phyloP scores from a whole-genome alignment of 2,888 invertebrate genomes.

The Parasteatoda lunata region DNA sequence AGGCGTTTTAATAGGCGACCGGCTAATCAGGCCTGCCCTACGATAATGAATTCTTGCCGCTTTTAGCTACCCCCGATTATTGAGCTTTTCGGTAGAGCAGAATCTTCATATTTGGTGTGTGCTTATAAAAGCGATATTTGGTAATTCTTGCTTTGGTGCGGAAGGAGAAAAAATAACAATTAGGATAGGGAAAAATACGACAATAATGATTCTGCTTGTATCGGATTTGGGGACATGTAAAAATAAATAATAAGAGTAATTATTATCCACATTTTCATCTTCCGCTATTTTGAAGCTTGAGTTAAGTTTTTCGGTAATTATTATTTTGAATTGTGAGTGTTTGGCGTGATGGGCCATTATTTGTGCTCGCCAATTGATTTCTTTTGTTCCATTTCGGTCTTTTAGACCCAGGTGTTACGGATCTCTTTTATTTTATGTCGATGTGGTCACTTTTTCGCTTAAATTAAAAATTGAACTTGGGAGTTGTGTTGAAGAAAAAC shows the following conservation, averaged over 20 bases:
- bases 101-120: constrained; percentile 23
- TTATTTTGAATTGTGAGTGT: background rate
- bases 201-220: constrained; percentile 29
- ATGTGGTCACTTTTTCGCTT: background rate
- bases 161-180: background rate
- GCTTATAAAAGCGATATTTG: constrained; percentile 56
- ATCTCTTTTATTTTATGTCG: constrained; percentile 17
- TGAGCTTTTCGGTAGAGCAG: constrained; percentile 26
- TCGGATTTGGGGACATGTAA: constrained; percentile 8
- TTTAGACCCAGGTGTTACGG: constrained; percentile 39
- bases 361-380: constrained; percentile 12
- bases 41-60: constrained; percentile 57
- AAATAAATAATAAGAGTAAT: constrained; percentile 29
- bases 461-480: background rate
- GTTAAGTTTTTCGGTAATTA: constrained; percentile 58
- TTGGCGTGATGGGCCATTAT: constrained; percentile 37
- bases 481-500: no score
- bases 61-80: constrained; percentile 30
- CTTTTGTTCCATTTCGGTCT: constrained; percentile 38
- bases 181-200: background rate
- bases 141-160: constrained; percentile 19
- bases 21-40: constrained; percentile 56
- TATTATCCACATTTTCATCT: constrained; percentile 51
- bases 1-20: constrained; percentile 56
- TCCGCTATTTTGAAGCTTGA: background rate